Evolutionary conservation across 2,888 invertebrate species (phyloP).

Genomic region (Watsonalla cultraria): DNA sequence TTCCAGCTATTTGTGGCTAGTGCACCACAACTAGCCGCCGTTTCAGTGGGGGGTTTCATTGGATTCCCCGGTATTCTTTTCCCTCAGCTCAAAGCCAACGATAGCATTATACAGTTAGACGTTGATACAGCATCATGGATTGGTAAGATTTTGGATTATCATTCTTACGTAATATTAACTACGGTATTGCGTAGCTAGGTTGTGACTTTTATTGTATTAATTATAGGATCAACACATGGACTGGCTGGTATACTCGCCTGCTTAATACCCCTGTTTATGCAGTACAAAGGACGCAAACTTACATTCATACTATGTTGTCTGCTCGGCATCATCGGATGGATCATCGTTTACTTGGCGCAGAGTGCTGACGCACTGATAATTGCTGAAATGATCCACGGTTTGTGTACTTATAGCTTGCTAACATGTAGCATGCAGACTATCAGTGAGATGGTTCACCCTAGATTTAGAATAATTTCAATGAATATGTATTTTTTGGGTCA

Average conservation of each 20-base stretch:
- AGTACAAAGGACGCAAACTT: constrained; percentile 21
- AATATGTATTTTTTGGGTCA: neutral
- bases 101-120: constrained; percentile 14
- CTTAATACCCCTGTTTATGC: constrained; percentile 23
- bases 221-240: constrained; percentile 26
- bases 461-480: constrained; percentile 1
- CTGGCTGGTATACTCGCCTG: constrained; percentile 24
- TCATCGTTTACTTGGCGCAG: constrained; percentile 11
- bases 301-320: constrained; percentile 22
- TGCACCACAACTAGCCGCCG: constrained; percentile 15
- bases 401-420: constrained; percentile 18
- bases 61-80: constrained; percentile 13
- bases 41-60: constrained; percentile 14
- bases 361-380: constrained; percentile 11
- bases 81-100: constrained; percentile 13
- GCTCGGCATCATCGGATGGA: constrained; percentile 19
- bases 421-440: neutral
- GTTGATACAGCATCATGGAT: constrained; percentile 19
- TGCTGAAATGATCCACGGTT: constrained; percentile 22
- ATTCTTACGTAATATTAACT: too few species aligned
- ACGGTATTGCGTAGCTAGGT: constrained; percentile 2
- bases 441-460: constrained; percentile 1
- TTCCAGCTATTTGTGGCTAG: constrained; percentile 12
- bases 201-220: neutral
- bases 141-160: constrained; percentile 6